phyloP scores from a whole-genome alignment of 2,113 vertebrate species.

The Naja naja region DNA sequence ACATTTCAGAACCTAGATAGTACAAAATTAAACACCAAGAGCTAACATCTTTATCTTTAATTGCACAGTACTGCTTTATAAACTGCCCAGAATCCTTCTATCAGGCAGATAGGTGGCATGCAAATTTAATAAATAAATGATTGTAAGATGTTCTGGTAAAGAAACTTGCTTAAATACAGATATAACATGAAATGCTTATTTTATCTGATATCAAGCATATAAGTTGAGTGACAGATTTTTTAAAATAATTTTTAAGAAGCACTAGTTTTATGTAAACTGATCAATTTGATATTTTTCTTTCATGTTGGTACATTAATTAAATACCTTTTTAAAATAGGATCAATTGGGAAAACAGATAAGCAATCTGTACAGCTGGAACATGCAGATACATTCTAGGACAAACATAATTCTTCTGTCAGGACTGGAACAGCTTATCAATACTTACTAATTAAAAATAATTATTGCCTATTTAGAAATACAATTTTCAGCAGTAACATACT shows the following conservation, averaged over 20 bases:
- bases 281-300: not conserved
- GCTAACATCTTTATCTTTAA: not conserved
- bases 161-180: not conserved
- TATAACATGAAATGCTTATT: not conserved
- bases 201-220: not conserved
- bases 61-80: not conserved
- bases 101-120: not conserved
- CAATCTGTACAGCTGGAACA: not conserved
- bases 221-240: not conserved
- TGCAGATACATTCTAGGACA: not conserved
- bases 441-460: not conserved
- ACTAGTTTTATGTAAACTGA: not conserved
- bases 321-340: not conserved
- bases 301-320: not conserved
- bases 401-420: not conserved
- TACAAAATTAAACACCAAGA: not conserved
- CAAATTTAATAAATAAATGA: not conserved
- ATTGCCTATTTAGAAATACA: not conserved
- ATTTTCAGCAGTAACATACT: constrained; percentile 45
- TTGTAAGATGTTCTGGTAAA: not conserved
- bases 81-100: not conserved
- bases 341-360: not conserved
- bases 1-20: not conserved
- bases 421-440: not conserved
- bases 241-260: not conserved